These are phyloP conservation scores for Marasmarcha lunaedactyla DNA, from an alignment of 2,888 invertebrate species.

Conservation along the genomic window DNA sequence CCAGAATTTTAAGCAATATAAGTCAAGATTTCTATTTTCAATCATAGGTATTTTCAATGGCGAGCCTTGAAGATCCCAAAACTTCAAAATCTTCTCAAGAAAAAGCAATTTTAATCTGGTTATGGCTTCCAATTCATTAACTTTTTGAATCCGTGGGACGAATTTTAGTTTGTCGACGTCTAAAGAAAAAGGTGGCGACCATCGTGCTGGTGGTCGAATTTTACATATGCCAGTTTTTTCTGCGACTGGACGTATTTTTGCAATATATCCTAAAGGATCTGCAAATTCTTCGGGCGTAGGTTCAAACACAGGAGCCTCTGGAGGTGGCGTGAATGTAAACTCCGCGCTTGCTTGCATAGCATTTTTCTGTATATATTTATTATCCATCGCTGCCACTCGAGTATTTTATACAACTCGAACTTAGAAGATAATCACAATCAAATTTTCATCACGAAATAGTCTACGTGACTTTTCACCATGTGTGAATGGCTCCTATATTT, in stretches of 20 bases:
- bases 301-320: conserved; percentile 78
- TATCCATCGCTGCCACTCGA: conserved; percentile 39
- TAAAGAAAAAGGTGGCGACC: conserved; percentile 84
- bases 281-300: conserved; percentile 80
- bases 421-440: background rate
- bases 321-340: conserved; percentile 62
- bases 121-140: conserved; percentile 74
- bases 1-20: conserved; percentile 74
- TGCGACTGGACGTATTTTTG: conserved; percentile 78
- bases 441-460: conserved; percentile 19
- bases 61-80: conserved; percentile 79
- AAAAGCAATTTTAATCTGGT: conserved; percentile 80
- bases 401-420: conserved; percentile 3
- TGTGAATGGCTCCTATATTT: conserved; percentile 59
- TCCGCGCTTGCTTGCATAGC: conserved; percentile 64
- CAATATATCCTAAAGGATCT: conserved; percentile 80
- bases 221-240: conserved; percentile 82
- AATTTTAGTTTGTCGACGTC: conserved; percentile 75
- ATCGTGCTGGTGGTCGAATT: conserved; percentile 79
- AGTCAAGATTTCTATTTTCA: conserved; percentile 77
- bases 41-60: conserved; percentile 76
- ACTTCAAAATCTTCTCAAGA: conserved; percentile 78
- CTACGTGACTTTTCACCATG: conserved; percentile 67
- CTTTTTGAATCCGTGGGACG: conserved; percentile 64
- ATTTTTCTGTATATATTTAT: conserved; percentile 62